Conservation (phyloP, 2,888 invertebrate genomes). For the Halictus ligatus region DNA sequence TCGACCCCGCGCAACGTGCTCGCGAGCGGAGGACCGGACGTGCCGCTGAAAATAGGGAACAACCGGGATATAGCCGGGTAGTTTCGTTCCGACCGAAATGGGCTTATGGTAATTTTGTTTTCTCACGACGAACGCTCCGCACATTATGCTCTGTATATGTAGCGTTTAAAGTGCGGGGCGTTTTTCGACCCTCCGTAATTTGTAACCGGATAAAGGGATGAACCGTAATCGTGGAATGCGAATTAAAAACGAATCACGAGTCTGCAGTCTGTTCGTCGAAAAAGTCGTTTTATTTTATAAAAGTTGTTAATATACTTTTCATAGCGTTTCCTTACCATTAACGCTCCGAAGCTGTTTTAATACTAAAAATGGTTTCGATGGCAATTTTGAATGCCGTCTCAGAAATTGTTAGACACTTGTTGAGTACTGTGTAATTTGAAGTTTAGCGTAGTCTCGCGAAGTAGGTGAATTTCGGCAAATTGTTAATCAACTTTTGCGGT, state of each 20-base stretch:
- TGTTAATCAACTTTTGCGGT: neutral
- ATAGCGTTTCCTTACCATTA: too few species aligned
- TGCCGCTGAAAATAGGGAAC: neutral
- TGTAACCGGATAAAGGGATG: slow-evolving; percentile 9
- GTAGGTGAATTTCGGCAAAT: neutral
- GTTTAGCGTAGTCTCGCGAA: too few species aligned
- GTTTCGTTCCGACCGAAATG: neutral
- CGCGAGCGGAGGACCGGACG: neutral
- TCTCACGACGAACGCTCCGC: slow-evolving; percentile 1
- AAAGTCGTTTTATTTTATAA: too few species aligned
- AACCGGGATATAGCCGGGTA: neutral
- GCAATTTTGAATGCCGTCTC: too few species aligned
- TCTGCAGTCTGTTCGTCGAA: neutral
- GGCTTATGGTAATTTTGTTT: slow-evolving; percentile 6
- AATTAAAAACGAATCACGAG: neutral
- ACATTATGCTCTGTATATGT: neutral
- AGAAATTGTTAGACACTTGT: too few species aligned
- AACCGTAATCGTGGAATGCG: neutral
- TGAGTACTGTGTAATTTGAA: too few species aligned
- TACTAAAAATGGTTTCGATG: too few species aligned
- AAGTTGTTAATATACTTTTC: too few species aligned
- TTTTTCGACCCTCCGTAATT: neutral
- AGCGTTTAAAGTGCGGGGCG: neutral
- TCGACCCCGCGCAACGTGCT: neutral
- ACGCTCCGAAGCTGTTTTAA: too few species aligned